These are phyloP conservation scores for Dolomedes plantarius DNA, from an alignment of 2,888 invertebrate genomes.

Conservation along the genomic window DNA sequence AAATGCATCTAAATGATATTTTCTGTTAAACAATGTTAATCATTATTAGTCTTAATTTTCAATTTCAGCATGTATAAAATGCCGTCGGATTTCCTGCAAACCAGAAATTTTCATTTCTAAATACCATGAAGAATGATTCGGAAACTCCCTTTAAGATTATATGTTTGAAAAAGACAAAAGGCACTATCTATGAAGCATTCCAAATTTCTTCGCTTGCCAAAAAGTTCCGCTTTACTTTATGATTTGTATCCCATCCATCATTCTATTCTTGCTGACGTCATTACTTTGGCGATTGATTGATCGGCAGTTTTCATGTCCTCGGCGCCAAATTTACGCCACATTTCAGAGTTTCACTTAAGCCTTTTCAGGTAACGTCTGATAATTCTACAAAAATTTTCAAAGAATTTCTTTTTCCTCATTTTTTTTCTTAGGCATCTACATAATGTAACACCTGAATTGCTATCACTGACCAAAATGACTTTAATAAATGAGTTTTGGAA, in stretches of 20 bases:
- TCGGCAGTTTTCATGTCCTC: background rate
- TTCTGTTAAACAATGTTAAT: no score
- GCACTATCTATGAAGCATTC: background rate
- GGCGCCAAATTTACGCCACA: background rate
- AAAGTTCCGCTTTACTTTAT: background rate
- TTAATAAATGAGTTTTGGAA: no score
- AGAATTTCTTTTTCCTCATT: background rate
- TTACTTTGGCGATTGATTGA: constrained; percentile 11
- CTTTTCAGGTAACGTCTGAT: background rate
- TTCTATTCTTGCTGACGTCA: constrained; percentile 1
- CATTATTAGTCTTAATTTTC: no score
- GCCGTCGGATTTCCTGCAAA: no score
- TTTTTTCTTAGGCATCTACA: no score
- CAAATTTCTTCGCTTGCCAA: background rate
- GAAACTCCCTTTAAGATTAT: background rate
- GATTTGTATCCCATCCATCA: constrained; percentile 19
- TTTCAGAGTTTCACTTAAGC: background rate
- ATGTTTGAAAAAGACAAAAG: background rate
- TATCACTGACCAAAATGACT: no score
- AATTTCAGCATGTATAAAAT: no score
- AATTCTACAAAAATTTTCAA: background rate
- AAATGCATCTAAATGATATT: no score
- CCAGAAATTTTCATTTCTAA: no score
- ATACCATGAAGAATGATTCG: no score
- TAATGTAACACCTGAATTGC: no score